phyloP scores from a whole-genome alignment of 2,797 vertebrate species.

The Eulemur coronatus region DNA sequence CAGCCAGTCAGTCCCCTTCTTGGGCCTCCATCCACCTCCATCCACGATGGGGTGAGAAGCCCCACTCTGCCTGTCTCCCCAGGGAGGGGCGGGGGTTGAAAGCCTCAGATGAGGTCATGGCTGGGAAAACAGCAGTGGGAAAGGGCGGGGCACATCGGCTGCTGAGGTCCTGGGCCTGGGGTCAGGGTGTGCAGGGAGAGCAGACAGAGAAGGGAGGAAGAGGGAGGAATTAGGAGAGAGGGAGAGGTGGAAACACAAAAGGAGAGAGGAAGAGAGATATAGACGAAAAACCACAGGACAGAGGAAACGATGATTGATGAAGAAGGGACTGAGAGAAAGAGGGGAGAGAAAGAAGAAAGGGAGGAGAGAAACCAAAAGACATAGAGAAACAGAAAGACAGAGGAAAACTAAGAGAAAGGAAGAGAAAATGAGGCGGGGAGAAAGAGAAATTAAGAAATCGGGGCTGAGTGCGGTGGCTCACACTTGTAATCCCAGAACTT shows the following conservation, averaged over 20 bases:
- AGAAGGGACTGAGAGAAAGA: not conserved
- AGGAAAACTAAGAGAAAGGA: not conserved
- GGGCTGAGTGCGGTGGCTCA: rapidly evolving
- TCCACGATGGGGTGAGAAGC: not conserved
- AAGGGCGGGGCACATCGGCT: not conserved
- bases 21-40: not conserved
- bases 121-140: not conserved
- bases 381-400: not conserved
- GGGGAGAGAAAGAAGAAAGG: not conserved
- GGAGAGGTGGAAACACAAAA: not conserved
- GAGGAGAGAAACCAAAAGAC: not conserved
- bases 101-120: not conserved
- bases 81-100: not conserved
- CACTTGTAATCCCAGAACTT: no score
- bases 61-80: not conserved
- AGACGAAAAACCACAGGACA: not conserved
- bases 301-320: not conserved
- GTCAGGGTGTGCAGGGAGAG: not conserved
- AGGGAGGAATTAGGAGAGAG: not conserved
- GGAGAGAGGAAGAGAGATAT: not conserved
- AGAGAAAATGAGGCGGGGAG: not conserved
- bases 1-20: not conserved
- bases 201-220: not conserved
- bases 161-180: not conserved
- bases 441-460: not conserved